Conservation (phyloP, 2,113 vertebrate genomes). For the Haplotaxodon microlepis region DNA sequence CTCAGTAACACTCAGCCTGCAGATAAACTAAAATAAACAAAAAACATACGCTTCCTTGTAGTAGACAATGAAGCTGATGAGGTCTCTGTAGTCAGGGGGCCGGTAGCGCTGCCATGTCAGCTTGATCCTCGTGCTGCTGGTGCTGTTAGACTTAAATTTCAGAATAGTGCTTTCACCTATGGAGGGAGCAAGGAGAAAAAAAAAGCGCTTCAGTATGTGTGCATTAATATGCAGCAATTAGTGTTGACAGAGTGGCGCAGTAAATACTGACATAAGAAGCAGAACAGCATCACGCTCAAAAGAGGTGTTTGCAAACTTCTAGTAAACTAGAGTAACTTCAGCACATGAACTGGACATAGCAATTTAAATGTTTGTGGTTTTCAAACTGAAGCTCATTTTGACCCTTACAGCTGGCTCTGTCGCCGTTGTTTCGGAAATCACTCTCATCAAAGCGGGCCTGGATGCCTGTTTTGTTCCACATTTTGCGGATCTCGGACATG, state of each 20-base stretch:
- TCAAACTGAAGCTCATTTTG: neutral
- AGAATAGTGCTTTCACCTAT: slow-evolving; percentile 86
- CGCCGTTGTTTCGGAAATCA: slow-evolving; percentile 88
- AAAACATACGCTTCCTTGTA: slow-evolving; percentile 95
- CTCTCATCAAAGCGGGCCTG: slow-evolving; percentile 81
- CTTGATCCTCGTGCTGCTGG: slow-evolving; percentile 83
- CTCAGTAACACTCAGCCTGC: neutral
- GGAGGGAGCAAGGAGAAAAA: fast-evolving
- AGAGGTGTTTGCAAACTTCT: neutral
- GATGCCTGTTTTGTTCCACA: slow-evolving; percentile 89
- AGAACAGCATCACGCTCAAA: neutral
- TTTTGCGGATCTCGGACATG: slow-evolving; percentile 90
- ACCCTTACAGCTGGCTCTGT: slow-evolving; percentile 90
- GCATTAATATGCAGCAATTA: neutral
- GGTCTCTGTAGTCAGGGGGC: slow-evolving; percentile 87
- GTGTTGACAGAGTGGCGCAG: neutral
- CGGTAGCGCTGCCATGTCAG: slow-evolving; percentile 90
- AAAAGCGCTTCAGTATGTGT: neutral
- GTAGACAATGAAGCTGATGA: slow-evolving; percentile 97
- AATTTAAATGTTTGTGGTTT: slow-evolving; percentile 9
- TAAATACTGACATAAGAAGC: neutral
- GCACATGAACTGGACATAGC: neutral
- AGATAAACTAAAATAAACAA: neutral
- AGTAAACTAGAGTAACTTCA: neutral
- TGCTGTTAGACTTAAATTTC: slow-evolving; percentile 85